Conservation (phyloP, 2,797 vertebrate species). For the Periophthalmus magnuspinnatus region DNA sequence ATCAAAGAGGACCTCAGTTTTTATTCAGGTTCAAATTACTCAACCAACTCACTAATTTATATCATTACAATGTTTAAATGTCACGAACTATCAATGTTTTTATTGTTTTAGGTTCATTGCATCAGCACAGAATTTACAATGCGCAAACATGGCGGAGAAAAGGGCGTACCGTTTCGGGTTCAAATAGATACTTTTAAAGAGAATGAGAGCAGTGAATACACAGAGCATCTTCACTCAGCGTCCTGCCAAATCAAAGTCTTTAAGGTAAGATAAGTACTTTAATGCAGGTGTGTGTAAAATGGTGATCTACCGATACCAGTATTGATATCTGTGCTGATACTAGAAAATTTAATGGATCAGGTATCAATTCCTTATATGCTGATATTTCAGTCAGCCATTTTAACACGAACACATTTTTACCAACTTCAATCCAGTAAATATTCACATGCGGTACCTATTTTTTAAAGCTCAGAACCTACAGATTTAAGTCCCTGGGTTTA, state of each 20-base stretch:
- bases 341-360: too few species aligned
- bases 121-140: slow-evolving; percentile 98
- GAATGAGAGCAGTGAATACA: slow-evolving; percentile 88
- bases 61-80: background rate
- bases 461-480: too few species aligned
- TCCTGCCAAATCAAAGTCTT: slow-evolving; percentile 99
- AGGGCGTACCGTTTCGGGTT: slow-evolving; percentile 92
- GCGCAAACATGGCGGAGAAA: slow-evolving; percentile 95
- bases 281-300: background rate
- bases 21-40: slow-evolving; percentile 87
- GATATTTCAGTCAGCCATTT: too few species aligned
- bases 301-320: too few species aligned
- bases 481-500: too few species aligned
- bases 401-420: too few species aligned
- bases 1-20: slow-evolving; percentile 93
- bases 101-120: slow-evolving; percentile 86
- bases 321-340: too few species aligned
- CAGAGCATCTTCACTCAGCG: slow-evolving; percentile 96
- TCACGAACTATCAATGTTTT: background rate
- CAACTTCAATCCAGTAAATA: too few species aligned
- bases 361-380: too few species aligned
- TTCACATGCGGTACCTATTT: too few species aligned
- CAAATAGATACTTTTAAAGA: slow-evolving; percentile 97
- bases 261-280: slow-evolving; percentile 79
- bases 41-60: background rate